These are phyloP conservation scores for Carassius auratus DNA, from an alignment of 2,113 vertebrate species.

Conservation along the genomic window DNA sequence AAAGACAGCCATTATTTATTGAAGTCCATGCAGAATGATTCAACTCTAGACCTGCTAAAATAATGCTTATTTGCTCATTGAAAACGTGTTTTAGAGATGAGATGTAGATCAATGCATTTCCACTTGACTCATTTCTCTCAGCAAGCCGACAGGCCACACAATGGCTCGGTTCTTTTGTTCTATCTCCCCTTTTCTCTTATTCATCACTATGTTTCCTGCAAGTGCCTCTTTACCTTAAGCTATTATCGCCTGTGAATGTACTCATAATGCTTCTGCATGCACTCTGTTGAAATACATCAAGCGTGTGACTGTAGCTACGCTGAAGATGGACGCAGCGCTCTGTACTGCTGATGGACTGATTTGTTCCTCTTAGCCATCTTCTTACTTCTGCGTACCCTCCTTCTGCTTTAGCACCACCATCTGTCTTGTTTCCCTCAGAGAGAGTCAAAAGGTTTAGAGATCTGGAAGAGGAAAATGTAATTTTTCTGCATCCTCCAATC, in stretches of 20 bases:
- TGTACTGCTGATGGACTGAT: neutral
- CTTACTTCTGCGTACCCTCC: neutral
- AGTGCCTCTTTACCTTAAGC: slow-evolving; percentile 41
- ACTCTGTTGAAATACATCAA: slow-evolving; percentile 24
- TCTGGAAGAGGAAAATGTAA: slow-evolving; percentile 18
- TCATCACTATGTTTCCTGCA: neutral
- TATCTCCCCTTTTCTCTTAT: neutral
- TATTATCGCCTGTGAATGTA: slow-evolving; percentile 31
- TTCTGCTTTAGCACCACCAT: slow-evolving; percentile 23
- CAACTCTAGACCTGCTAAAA: slow-evolving; percentile 59
- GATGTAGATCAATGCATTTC: slow-evolving; percentile 69
- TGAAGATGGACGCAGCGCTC: neutral
- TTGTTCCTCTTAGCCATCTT: neutral
- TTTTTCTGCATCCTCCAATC: slow-evolving; percentile 5
- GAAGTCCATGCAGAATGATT: neutral
- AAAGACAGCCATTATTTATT: slow-evolving; percentile 17
- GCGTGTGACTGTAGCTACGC: neutral
- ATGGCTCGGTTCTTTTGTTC: neutral
- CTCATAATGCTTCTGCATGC: slow-evolving; percentile 15
- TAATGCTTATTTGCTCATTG: slow-evolving; percentile 72
- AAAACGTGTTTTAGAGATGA: slow-evolving; percentile 73
- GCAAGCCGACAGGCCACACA: neutral
- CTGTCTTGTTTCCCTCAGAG: slow-evolving; percentile 35
- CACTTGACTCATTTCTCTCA: slow-evolving; percentile 42
- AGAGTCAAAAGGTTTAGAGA: slow-evolving; percentile 38